Conservation (phyloP, 2,797 vertebrate species). For the Sphenopsis melanotis region DNA sequence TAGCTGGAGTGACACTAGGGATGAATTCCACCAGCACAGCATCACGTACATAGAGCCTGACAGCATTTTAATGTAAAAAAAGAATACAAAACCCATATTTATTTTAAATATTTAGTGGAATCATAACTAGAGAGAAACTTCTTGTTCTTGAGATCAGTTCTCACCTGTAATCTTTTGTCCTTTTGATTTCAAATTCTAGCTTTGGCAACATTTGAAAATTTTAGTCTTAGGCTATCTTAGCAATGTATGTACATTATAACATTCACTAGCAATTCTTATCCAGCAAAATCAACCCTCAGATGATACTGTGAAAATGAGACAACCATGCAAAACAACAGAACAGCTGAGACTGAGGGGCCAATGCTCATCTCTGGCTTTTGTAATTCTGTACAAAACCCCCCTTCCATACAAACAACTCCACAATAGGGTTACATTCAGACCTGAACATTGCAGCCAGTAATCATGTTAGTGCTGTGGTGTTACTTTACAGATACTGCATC, state of each 20-base stretch:
- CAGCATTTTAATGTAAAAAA: background rate
- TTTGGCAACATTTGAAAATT: background rate
- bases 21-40: background rate
- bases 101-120: background rate
- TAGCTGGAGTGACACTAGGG: background rate
- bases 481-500: slow-evolving; percentile 4
- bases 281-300: background rate
- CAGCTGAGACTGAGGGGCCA: background rate
- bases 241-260: background rate
- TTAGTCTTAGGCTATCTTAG: background rate
- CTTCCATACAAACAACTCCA: background rate
- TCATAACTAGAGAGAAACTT: background rate
- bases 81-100: accelerated
- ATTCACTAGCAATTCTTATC: background rate
- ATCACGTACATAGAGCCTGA: background rate
- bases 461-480: background rate
- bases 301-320: background rate
- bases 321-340: background rate
- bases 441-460: background rate
- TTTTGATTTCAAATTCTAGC: background rate
- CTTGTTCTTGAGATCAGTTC: background rate
- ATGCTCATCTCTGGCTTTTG: background rate
- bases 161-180: background rate
- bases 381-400: background rate
- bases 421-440: background rate